Evolutionary conservation across 2,888 invertebrate species (phyloP).

Genomic region (Caenorhabditis afra): DNA sequence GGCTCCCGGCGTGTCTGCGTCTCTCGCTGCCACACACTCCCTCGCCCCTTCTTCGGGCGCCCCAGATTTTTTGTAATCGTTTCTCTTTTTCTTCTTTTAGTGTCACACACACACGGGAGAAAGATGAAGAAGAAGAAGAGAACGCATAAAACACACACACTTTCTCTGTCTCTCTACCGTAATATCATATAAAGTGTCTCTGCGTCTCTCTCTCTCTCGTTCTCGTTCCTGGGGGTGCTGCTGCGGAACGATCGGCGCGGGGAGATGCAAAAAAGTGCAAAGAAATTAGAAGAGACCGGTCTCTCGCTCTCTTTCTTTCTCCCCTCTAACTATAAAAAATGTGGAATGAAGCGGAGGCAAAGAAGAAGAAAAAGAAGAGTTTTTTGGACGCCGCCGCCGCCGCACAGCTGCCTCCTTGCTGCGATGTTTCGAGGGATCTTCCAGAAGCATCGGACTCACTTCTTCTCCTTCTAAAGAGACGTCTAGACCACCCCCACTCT

Average conservation of each 20-base stretch:
- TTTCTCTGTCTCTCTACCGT: slow-evolving; percentile 11
- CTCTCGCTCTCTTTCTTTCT: slow-evolving; percentile 16
- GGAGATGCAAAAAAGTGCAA: slow-evolving; percentile 53
- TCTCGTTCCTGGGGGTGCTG: slow-evolving; percentile 48
- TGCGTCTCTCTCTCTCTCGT: slow-evolving; percentile 16
- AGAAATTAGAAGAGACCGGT: slow-evolving; percentile 58
- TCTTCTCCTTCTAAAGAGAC: too few relatives aligned
- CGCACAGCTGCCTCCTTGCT: slow-evolving; percentile 8
- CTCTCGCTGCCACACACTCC: slow-evolving; percentile 10
- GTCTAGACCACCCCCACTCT: too few relatives aligned
- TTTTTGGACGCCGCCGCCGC: slow-evolving; percentile 33
- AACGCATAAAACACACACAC: slow-evolving; percentile 41
- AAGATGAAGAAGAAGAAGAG: slow-evolving; percentile 12
- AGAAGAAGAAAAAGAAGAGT: slow-evolving; percentile 8
- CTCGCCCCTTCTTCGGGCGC: slow-evolving; percentile 6
- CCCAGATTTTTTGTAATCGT: slow-evolving; percentile 50
- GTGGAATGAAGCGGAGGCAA: neutral
- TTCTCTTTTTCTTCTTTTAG: slow-evolving; percentile 19
- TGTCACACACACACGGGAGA: neutral
- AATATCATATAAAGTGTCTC: slow-evolving; percentile 44
- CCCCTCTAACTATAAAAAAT: slow-evolving; percentile 49
- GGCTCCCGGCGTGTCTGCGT: slow-evolving; percentile 22
- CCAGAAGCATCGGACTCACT: too few relatives aligned
- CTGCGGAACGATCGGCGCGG: slow-evolving; percentile 14
- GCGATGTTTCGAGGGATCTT: neutral